phyloP scores from a whole-genome alignment of 2,797 vertebrate species.

The Orientallactaga sibirica region DNA sequence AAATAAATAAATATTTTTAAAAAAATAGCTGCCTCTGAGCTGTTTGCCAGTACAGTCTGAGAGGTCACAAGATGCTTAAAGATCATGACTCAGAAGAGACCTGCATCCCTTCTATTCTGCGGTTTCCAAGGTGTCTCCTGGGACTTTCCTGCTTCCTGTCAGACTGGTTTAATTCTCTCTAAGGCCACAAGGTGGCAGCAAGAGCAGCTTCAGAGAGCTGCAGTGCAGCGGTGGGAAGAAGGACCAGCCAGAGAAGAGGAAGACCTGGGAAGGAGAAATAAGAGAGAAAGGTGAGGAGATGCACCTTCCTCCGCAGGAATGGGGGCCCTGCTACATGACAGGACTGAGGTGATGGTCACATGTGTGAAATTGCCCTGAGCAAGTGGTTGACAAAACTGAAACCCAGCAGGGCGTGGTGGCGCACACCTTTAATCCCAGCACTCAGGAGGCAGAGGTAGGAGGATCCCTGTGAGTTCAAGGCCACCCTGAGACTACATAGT shows the following conservation, averaged over 20 bases:
- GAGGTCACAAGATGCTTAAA: background rate
- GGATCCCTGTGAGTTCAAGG: too few relatives aligned
- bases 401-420: background rate
- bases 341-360: background rate
- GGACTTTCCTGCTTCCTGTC: background rate
- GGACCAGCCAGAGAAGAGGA: accelerated
- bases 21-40: background rate
- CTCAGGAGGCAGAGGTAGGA: too few relatives aligned
- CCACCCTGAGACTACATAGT: too few relatives aligned
- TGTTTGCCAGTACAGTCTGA: background rate
- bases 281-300: background rate
- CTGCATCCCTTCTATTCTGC: too few relatives aligned
- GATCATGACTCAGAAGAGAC: background rate
- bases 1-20: too few relatives aligned
- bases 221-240: background rate
- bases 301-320: background rate
- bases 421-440: too few relatives aligned
- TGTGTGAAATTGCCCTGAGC: accelerated
- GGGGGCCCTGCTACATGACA: too few relatives aligned
- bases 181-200: background rate
- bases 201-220: background rate
- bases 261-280: background rate
- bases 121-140: background rate
- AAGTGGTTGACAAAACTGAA: background rate
- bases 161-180: background rate